Conservation (phyloP, 1,140 invertebrate species). For the Euura lappo region DNA sequence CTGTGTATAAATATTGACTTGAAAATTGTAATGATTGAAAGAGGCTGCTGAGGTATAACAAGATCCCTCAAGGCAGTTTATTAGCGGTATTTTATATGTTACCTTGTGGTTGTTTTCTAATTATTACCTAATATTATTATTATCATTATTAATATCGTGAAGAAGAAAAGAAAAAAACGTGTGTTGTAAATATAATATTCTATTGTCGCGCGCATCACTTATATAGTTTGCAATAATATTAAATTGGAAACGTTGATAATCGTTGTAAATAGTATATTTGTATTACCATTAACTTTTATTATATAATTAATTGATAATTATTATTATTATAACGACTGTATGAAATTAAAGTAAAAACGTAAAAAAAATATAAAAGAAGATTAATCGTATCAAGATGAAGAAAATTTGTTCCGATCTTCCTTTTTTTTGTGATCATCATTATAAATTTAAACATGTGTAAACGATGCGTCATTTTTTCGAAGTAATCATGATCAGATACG, state of each 20-base stretch:
- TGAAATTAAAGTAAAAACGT: not conserved
- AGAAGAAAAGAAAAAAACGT: constrained; percentile 17
- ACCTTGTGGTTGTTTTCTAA: constrained; percentile 23
- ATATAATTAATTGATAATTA: not conserved
- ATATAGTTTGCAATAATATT: constrained; percentile 30
- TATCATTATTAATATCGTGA: constrained; percentile 6
- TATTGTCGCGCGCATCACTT: constrained; percentile 26
- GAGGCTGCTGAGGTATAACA: constrained; percentile 15
- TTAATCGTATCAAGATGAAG: too few relatives aligned
- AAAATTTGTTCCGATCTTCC: too few relatives aligned
- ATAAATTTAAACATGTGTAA: not conserved
- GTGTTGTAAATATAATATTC: constrained; percentile 31
- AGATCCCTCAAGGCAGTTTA: too few relatives aligned
- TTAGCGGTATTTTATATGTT: constrained; percentile 16
- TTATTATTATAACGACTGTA: not conserved
- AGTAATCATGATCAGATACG: not conserved
- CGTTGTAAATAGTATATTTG: constrained; percentile 40
- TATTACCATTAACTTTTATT: constrained; percentile 22
- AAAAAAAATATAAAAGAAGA: not conserved
- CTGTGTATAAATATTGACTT: constrained; percentile 13
- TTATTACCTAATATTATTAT: constrained; percentile 11
- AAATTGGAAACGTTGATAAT: constrained; percentile 22
- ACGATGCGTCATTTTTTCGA: not conserved
- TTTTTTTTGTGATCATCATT: not conserved
- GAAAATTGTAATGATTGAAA: constrained; percentile 23